Evolutionary conservation across 2,113 vertebrate genomes (phyloP).

Genomic region (Asarcornis scutulata): DNA sequence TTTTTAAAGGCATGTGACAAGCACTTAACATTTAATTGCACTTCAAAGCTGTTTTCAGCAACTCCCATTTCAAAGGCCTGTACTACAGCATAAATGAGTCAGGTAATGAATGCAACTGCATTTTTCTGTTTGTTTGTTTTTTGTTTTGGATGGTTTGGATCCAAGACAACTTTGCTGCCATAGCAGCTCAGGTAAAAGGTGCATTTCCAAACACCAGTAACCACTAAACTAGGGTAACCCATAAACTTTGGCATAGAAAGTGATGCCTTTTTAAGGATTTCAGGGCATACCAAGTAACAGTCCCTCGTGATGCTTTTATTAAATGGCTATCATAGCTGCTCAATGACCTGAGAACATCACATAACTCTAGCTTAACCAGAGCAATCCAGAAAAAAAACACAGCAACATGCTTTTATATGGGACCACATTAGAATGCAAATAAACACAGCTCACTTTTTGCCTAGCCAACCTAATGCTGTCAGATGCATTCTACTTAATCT

Average conservation of each 20-base stretch:
- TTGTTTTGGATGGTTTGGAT: not conserved
- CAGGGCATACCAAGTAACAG: not conserved
- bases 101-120: not conserved
- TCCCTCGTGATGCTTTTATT: not conserved
- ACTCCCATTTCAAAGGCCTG: not conserved
- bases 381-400: not conserved
- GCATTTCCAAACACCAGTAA: not conserved
- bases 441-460: not conserved
- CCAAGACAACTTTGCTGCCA: not conserved
- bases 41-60: not conserved
- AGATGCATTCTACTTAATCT: not conserved
- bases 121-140: not conserved
- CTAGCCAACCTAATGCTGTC: not conserved
- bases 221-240: not conserved
- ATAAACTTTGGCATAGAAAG: not conserved
- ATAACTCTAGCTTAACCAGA: not conserved
- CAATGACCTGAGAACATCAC: not conserved
- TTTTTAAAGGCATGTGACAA: not conserved
- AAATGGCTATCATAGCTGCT: not conserved
- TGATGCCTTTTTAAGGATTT: not conserved
- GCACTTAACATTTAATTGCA: not conserved
- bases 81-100: not conserved
- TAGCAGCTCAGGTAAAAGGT: not conserved
- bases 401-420: not conserved
- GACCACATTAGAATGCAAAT: not conserved